Conservation (phyloP, 2,888 invertebrate genomes). For the Ochropacha duplaris region DNA sequence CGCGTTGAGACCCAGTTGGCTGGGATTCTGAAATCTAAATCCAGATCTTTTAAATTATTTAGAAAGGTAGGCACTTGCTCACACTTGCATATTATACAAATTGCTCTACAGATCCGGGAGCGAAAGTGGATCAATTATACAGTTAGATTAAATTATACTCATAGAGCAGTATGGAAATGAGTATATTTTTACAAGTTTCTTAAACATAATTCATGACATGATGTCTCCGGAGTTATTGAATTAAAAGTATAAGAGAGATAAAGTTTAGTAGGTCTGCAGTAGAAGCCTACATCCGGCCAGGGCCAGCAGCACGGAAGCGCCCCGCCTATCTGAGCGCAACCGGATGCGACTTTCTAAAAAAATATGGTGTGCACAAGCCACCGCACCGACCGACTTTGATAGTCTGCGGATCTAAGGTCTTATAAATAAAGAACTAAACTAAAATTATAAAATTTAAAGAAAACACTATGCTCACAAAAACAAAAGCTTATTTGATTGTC, state of each 20-base stretch:
- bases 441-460: too few species aligned
- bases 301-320: conserved; percentile 63
- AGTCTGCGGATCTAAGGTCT: conserved; percentile 1
- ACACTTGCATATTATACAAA: background rate
- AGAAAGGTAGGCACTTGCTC: conserved; percentile 3
- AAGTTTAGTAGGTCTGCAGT: conserved; percentile 53
- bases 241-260: conserved; percentile 16
- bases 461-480: too few species aligned
- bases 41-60: conserved; percentile 37
- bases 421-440: background rate
- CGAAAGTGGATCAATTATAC: conserved; percentile 1
- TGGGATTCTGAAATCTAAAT: conserved; percentile 45
- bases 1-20: conserved; percentile 62
- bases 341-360: conserved; percentile 82
- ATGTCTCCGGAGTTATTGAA: conserved; percentile 2
- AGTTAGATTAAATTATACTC: conserved; percentile 1
- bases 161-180: background rate
- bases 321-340: conserved; percentile 60
- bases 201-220: background rate
- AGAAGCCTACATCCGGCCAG: conserved; percentile 65
- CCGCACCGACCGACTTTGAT: conserved; percentile 22
- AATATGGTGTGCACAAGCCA: conserved; percentile 62
- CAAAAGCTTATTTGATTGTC: too few species aligned
- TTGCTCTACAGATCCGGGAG: background rate
- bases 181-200: background rate